Evolutionary conservation across 2,797 vertebrate genomes (phyloP).

Genomic region (Pempheris klunzingeri): DNA sequence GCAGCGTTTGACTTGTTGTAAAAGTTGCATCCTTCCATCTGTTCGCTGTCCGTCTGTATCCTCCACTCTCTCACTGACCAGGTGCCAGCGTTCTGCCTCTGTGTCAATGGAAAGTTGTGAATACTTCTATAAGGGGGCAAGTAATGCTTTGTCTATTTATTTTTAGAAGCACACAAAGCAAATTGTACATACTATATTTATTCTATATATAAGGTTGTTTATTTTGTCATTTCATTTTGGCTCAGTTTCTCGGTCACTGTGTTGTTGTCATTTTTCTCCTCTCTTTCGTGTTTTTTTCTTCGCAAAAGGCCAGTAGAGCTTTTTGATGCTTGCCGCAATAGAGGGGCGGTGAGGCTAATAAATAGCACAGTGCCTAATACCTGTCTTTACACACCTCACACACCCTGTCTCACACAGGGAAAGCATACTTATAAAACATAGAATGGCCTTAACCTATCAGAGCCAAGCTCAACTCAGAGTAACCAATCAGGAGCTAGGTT

Average conservation of each 20-base stretch:
- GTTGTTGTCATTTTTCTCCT: conserved; percentile 62
- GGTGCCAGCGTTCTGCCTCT: conserved; percentile 78
- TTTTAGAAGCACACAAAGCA: conserved; percentile 88
- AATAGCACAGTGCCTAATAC: conserved; percentile 82
- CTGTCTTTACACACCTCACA: conserved; percentile 61
- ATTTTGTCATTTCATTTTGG: conserved; percentile 84
- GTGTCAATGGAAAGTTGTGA: conserved; percentile 81
- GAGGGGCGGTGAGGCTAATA: conserved; percentile 64
- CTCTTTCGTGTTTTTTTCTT: conserved; percentile 52
- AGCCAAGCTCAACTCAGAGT: conserved; percentile 77
- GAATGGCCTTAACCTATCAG: conserved; percentile 83
- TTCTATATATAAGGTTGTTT: conserved; percentile 89
- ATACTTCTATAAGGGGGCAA: conserved; percentile 85
- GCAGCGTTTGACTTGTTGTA: conserved; percentile 36
- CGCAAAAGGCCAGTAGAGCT: conserved; percentile 79
- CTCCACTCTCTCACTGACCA: conserved; percentile 72
- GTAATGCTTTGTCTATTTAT: conserved; percentile 89
- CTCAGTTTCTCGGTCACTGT: conserved; percentile 66
- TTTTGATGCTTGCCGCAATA: conserved; percentile 53
- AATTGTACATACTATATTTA: conserved; percentile 91
- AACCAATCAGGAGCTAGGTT: conserved; percentile 76
- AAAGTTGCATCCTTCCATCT: conserved; percentile 51
- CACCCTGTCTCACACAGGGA: conserved; percentile 30
- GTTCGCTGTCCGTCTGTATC: conserved; percentile 43
- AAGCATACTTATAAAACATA: conserved; percentile 63